Conservation (phyloP, 2,113 vertebrate genomes). For the Myanophis thanlyinensis region DNA sequence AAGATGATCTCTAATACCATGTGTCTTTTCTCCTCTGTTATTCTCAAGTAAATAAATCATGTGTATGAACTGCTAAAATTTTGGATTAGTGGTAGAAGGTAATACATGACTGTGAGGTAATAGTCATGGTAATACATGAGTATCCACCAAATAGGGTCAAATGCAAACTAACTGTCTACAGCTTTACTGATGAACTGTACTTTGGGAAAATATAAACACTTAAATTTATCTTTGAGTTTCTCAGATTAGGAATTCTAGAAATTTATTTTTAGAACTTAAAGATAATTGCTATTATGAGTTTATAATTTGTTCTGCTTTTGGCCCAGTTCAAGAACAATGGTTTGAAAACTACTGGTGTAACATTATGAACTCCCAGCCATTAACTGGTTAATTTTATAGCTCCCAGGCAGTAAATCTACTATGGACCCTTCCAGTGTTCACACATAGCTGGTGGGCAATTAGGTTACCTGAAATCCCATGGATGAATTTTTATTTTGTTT, state of each 20-base stretch:
- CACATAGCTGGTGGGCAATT: background rate
- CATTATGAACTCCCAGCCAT: background rate
- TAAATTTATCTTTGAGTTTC: background rate
- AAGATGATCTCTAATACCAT: background rate
- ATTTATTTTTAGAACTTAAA: background rate
- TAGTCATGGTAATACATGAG: background rate
- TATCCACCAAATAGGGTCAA: background rate
- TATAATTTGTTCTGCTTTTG: background rate
- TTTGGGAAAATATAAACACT: background rate
- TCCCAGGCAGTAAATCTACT: background rate
- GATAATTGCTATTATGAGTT: background rate
- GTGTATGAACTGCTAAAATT: background rate
- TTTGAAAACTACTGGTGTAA: background rate
- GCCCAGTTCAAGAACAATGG: background rate
- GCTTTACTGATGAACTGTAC: background rate
- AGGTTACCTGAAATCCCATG: background rate
- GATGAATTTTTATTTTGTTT: no score
- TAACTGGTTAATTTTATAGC: background rate
- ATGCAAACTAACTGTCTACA: background rate
- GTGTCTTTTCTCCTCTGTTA: background rate
- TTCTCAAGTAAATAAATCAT: background rate
- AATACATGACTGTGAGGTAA: background rate
- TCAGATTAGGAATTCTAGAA: background rate
- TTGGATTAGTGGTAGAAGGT: background rate
- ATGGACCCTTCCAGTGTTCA: background rate